Conservation (phyloP, 92 coral and sea anemone genomes). For the Muricea muricata region DNA sequence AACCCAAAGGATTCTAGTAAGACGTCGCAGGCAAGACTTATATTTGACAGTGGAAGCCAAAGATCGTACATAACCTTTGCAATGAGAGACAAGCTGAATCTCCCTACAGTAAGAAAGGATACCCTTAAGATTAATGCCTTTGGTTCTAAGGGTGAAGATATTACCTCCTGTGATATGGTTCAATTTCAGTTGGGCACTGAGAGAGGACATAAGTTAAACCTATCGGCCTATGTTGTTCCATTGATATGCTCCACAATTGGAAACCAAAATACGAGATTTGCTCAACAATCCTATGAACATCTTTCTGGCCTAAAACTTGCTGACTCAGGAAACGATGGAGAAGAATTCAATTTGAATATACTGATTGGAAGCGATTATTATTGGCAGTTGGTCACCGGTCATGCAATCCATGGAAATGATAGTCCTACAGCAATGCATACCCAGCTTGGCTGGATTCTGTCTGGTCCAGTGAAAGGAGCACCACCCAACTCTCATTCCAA, state of each 20-base stretch:
- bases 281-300: conserved; percentile 17
- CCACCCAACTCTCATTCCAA: background rate
- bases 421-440: conserved; percentile 17
- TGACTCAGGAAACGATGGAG: conserved; percentile 5
- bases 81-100: background rate
- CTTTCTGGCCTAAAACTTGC: conserved; percentile 18
- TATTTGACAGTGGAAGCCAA: conserved; percentile 22
- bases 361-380: conserved; percentile 7
- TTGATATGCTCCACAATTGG: background rate
- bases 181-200: background rate
- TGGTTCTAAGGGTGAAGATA: conserved; percentile 12
- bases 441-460: conserved; percentile 10
- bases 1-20: conserved; percentile 13
- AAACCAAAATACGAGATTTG: background rate
- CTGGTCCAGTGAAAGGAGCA: conserved; percentile 22
- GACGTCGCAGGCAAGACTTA: background rate
- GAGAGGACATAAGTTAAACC: background rate
- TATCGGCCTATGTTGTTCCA: no score
- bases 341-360: background rate
- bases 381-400: conserved; percentile 16
- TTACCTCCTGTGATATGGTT: background rate
- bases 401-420: background rate
- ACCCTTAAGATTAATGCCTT: conserved; percentile 10
- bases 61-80: conserved; percentile 1
- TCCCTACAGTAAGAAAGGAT: background rate